Evolutionary conservation across 2,888 invertebrate species (phyloP), one percentile per base, ranked within the genome.

Genomic region (Tipula unca): DNA sequence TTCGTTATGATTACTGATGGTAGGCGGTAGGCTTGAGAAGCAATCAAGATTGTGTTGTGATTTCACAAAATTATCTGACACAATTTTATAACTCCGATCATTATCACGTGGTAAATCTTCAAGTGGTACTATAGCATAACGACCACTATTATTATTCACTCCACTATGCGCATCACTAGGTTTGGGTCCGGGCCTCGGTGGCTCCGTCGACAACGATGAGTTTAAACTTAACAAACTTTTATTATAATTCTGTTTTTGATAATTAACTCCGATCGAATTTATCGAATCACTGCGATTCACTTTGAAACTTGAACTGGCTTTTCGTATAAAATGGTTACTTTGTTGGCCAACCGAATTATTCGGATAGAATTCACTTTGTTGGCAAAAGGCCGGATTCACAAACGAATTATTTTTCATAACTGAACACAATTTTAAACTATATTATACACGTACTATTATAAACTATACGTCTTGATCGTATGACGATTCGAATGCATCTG

Each of bases 321-420:
- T 85, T 48, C 69, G 69, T 20, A 36, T 20, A 36, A 39, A 85
- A 5, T 88, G 17, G 90, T 88, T 17, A 90, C 89, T 0, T 29
- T 39, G 1, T 90, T 89, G 35, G 85, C 86, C 1, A 89, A 88
- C 25, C 25, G 69, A 20, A 1, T 1, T 25, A 25, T 69, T 87
- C 86, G 90, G 91, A 87, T 92, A 92, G 87, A 92, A 94, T 89
- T 96, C 96, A 89, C 95, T 95, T 90, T 95, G 94, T 35, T 94
- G 93, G 89, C 95, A 95, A 89, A 96, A 96, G 0, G 95, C 95
- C 85, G 95, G 95, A 89, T 96, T 96, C 5, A 94, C 94, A 88
- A 96, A 96, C 29, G 91, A 91, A 84, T 14, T 36, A 20, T 84
- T 20, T 84, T 84, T 84, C 84, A 84, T 84, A 83, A 83, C 32